These are phyloP conservation scores for Aphodius sticticus DNA, from an alignment of 2,888 invertebrate genomes.

Conservation along the genomic window DNA sequence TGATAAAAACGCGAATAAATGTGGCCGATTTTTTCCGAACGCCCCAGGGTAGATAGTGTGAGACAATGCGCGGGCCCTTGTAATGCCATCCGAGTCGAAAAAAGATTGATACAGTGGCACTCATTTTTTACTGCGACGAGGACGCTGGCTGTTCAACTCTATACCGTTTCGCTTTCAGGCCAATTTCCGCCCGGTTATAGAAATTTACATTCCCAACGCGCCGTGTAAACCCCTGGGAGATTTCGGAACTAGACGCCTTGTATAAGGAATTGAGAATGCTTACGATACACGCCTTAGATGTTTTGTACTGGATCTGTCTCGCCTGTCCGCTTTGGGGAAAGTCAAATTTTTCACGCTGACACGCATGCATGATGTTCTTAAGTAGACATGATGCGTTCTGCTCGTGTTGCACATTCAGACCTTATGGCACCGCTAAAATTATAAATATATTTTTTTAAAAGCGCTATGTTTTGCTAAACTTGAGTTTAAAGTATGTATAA, in stretches of 20 bases:
- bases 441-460: too few relatives aligned
- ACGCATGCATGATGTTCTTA: neutral
- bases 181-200: conserved; percentile 4
- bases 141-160: neutral
- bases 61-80: neutral
- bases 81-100: neutral
- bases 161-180: neutral
- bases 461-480: too few relatives aligned
- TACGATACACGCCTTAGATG: neutral
- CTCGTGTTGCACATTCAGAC: too few relatives aligned
- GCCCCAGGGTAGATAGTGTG: neutral
- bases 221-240: neutral
- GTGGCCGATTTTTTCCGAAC: neutral
- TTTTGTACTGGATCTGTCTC: neutral
- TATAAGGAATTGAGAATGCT: neutral
- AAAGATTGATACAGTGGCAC: neutral
- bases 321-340: neutral
- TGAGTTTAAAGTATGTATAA: too few relatives aligned
- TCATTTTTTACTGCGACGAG: neutral
- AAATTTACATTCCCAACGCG: neutral
- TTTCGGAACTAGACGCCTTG: neutral
- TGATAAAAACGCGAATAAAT: neutral
- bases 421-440: too few relatives aligned
- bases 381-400: neutral
- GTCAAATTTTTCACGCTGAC: neutral